phyloP scores from a whole-genome alignment of 2,888 invertebrate genomes.

The Clitarchus hookeri region DNA sequence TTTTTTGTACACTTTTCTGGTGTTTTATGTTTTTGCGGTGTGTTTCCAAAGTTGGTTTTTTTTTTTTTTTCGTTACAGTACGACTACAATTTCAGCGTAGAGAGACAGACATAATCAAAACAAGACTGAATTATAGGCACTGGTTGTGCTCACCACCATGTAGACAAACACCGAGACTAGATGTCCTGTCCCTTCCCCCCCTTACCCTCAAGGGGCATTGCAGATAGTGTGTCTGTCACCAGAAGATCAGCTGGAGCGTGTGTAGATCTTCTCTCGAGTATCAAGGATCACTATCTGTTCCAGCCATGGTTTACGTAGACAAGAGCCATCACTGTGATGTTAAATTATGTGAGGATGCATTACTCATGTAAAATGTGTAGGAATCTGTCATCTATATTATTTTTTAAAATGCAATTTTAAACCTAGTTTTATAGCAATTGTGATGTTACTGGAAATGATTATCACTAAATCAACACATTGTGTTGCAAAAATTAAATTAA shows the following conservation, averaged over 20 bases:
- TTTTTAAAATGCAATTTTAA: not conserved
- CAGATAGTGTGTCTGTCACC: not conserved
- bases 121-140: not conserved
- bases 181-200: not conserved
- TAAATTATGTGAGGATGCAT: not conserved
- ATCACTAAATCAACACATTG: not conserved
- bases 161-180: not conserved
- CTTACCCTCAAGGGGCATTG: not conserved
- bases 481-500: not conserved
- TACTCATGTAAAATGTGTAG: not conserved
- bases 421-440: not conserved
- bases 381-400: not conserved
- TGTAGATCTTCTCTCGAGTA: too few species aligned
- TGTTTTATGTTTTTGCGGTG: too few species aligned
- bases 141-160: not conserved
- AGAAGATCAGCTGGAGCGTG: too few species aligned
- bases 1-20: too few species aligned
- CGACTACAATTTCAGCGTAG: not conserved
- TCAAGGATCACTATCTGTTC: too few species aligned
- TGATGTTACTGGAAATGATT: not conserved
- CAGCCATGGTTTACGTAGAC: not conserved
- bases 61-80: not conserved
- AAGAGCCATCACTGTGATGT: not conserved
- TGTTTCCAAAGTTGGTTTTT: not conserved
- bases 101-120: not conserved